These are phyloP conservation scores for Drosophila mimetica DNA, from an alignment of 2,888 invertebrate genomes.

Conservation along the genomic window DNA sequence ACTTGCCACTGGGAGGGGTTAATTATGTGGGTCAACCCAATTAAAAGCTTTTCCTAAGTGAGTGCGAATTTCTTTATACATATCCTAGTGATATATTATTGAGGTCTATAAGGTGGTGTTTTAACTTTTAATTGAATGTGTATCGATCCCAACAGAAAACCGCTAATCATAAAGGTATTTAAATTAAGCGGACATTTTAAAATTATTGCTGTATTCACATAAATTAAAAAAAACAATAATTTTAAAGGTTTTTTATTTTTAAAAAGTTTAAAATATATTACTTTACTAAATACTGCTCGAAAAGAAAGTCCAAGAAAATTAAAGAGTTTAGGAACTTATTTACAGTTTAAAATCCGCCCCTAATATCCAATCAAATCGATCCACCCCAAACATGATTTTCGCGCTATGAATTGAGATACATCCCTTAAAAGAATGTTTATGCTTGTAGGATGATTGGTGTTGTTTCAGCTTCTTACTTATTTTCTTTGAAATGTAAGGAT, in stretches of 20 bases:
- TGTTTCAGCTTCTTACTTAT: background rate
- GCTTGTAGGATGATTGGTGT: background rate
- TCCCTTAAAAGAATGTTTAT: background rate
- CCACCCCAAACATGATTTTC: background rate
- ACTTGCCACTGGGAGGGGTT: conserved; percentile 20
- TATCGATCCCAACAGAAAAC: too few relatives aligned
- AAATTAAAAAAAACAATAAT: too few relatives aligned
- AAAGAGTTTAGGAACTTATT: background rate
- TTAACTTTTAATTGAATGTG: too few relatives aligned
- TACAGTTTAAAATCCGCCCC: background rate
- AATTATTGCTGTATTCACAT: too few relatives aligned
- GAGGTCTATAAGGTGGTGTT: too few relatives aligned
- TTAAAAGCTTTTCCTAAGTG: background rate
- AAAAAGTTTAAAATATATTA: too few relatives aligned
- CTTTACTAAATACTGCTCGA: too few relatives aligned
- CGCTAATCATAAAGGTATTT: too few relatives aligned
- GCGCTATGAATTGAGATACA: background rate
- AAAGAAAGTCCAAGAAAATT: too few relatives aligned
- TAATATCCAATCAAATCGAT: background rate
- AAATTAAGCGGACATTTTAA: too few relatives aligned
- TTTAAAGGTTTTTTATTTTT: too few relatives aligned
- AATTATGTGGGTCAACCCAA: conserved; percentile 33
- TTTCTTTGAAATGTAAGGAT: background rate
- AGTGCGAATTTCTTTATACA: background rate
- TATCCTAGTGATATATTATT: background rate